Evolutionary conservation across 2,113 vertebrate species (phyloP).

Genomic region (Stigmatopora nigra): DNA sequence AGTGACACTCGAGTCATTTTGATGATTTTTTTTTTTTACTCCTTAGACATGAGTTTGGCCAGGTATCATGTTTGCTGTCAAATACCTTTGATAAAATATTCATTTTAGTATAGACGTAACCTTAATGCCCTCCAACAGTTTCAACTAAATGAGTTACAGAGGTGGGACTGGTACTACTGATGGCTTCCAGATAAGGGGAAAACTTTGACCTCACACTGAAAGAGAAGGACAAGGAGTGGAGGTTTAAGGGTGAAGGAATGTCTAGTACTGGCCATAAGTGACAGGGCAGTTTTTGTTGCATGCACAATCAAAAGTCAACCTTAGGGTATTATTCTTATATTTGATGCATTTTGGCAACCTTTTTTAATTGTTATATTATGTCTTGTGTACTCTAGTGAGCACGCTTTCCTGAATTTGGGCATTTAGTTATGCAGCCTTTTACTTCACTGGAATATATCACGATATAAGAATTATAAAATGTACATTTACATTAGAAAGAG

Average conservation of each 20-base stretch:
- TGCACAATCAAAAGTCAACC: conserved; percentile 28
- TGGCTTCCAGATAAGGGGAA: conserved; percentile 71
- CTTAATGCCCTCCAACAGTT: conserved; percentile 54
- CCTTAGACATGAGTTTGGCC: too few species aligned
- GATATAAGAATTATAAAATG: background rate
- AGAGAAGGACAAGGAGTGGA: conserved; percentile 40
- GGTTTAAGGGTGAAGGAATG: conserved; percentile 30
- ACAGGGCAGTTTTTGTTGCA: conserved; percentile 28
- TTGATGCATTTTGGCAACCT: conserved; percentile 22
- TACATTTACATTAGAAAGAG: background rate
- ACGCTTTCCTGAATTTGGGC: background rate
- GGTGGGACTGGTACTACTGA: conserved; percentile 61
- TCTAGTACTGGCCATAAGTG: conserved; percentile 34
- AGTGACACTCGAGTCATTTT: too few species aligned
- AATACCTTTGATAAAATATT: too few species aligned
- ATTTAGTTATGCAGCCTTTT: background rate
- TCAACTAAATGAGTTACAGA: conserved; percentile 60
- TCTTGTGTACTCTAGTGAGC: background rate
- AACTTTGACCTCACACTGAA: conserved; percentile 58
- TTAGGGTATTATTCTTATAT: conserved; percentile 18
- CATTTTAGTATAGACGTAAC: too few species aligned
- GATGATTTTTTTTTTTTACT: too few species aligned
- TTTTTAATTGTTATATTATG: background rate
- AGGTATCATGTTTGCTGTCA: too few species aligned
- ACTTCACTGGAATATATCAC: background rate